Percentiles rank a stretch among this genome's conserved stretches.
Evolutionary conservation across 2,888 invertebrate species (phyloP).

Genomic region (Phyllotreta cruciferae): DNA sequence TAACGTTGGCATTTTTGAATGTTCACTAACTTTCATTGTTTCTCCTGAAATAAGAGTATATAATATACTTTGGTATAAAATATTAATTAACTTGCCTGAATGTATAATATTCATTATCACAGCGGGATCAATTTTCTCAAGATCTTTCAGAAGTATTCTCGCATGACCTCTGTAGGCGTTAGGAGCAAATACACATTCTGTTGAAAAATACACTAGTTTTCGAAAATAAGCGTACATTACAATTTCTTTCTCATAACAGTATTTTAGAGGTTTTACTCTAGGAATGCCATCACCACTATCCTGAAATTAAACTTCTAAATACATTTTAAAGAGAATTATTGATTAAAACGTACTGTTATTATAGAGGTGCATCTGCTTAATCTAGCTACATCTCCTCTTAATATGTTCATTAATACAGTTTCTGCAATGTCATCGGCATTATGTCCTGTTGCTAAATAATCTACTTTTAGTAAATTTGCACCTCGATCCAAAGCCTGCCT

Average conservation of each 20-base stretch:
- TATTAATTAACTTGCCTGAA: conserved; percentile 68
- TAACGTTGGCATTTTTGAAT: conserved; percentile 80
- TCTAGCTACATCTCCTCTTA: conserved; percentile 95
- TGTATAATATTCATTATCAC: conserved; percentile 93
- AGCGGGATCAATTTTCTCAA: conserved; percentile 91
- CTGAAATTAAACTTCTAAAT: conserved; percentile 58
- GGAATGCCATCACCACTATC: conserved; percentile 84
- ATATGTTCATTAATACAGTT: conserved; percentile 96
- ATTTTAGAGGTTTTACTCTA: conserved; percentile 94
- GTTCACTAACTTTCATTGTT: conserved; percentile 81
- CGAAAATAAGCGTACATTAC: conserved; percentile 99
- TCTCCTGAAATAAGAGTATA: conserved; percentile 69
- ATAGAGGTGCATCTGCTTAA: conserved; percentile 91
- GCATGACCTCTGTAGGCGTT: conserved; percentile 97
- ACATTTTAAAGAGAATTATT: background rate
- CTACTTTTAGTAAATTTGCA: conserved; percentile 84
- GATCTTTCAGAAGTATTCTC: conserved; percentile 87
- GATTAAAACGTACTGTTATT: conserved; percentile 71
- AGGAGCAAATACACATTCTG: conserved; percentile 98
- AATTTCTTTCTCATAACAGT: conserved; percentile 98
- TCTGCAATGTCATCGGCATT: conserved; percentile 99
- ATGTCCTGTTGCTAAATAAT: conserved; percentile 95
- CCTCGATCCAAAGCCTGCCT: conserved; percentile 96
- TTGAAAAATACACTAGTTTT: conserved; percentile 95
- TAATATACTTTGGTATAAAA: too few relatives aligned